A percentile compares a stretch with the other conserved stretches of the same genome.
Evolutionary conservation across 2,113 vertebrate genomes (phyloP).

Genomic region (Plecotus auritus): DNA sequence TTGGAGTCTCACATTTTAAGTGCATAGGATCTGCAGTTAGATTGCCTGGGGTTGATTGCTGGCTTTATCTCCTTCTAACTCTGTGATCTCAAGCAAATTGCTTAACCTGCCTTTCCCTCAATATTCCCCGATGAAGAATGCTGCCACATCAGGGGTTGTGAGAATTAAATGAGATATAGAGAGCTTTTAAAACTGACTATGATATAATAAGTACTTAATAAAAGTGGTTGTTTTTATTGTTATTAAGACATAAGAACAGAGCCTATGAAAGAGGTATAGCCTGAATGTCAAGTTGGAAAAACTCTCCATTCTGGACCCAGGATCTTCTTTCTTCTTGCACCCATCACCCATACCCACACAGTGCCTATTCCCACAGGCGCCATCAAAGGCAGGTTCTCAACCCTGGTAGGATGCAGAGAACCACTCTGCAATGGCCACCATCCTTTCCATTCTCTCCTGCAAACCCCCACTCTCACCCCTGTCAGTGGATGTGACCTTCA

Average conservation of each 20-base stretch:
- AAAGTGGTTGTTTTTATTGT: neutral
- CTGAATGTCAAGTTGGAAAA: neutral
- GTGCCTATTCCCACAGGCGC: neutral
- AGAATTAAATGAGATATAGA: neutral
- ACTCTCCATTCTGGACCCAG: neutral
- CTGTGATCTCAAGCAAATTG: neutral
- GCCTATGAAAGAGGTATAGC: neutral
- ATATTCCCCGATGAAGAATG: neutral
- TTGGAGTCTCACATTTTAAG: neutral
- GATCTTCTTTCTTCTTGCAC: neutral
- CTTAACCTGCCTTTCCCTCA: neutral
- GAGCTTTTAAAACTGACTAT: neutral
- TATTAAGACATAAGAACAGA: neutral
- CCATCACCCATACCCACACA: neutral
- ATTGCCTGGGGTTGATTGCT: neutral
- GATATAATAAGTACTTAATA: neutral
- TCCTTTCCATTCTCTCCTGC: neutral
- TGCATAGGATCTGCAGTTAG: neutral
- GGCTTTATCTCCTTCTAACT: neutral
- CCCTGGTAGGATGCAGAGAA: neutral
- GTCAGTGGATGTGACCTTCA: conserved; percentile 66
- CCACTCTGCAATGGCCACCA: neutral
- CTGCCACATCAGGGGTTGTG: accelerated
- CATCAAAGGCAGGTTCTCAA: neutral
- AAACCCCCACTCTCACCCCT: neutral